phyloP scores from a whole-genome alignment of 2,888 invertebrate genomes.

The Trissolcus brochymenae region DNA sequence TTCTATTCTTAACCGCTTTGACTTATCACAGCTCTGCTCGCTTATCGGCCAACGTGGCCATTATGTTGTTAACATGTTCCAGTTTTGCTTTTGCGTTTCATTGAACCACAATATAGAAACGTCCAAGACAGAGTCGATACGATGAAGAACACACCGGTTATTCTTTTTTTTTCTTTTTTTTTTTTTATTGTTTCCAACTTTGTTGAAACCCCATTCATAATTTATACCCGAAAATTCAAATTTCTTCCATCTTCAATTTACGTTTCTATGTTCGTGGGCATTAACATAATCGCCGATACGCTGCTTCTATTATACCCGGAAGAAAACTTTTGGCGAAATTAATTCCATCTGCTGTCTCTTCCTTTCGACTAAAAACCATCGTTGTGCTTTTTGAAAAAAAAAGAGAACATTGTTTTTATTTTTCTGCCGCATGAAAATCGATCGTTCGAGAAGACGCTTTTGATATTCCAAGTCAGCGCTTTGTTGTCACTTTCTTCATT shows the following conservation, averaged over 20 bases:
- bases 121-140: not conserved
- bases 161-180: not conserved
- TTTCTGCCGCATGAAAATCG: too few species aligned
- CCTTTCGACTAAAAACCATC: not conserved
- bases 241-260: conserved; percentile 40
- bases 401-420: too few species aligned
- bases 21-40: conserved; percentile 50
- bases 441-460: conserved; percentile 16
- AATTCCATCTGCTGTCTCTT: conserved; percentile 43
- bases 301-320: conserved; percentile 33
- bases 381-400: too few species aligned
- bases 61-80: conserved; percentile 60
- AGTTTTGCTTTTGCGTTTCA: conserved; percentile 59
- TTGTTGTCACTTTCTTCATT: conserved; percentile 57
- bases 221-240: conserved; percentile 41
- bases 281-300: conserved; percentile 41
- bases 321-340: conserved; percentile 43
- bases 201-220: conserved; percentile 16
- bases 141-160: not conserved
- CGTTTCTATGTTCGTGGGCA: conserved; percentile 29
- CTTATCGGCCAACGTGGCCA: conserved; percentile 61
- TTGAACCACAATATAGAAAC: conserved; percentile 22
- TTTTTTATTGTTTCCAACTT: conserved; percentile 24
- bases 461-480: conserved; percentile 45
- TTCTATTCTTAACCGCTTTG: conserved; percentile 53